Evolutionary conservation across 2,888 invertebrate genomes (phyloP).

Genomic region (Cephalotes varians): DNA sequence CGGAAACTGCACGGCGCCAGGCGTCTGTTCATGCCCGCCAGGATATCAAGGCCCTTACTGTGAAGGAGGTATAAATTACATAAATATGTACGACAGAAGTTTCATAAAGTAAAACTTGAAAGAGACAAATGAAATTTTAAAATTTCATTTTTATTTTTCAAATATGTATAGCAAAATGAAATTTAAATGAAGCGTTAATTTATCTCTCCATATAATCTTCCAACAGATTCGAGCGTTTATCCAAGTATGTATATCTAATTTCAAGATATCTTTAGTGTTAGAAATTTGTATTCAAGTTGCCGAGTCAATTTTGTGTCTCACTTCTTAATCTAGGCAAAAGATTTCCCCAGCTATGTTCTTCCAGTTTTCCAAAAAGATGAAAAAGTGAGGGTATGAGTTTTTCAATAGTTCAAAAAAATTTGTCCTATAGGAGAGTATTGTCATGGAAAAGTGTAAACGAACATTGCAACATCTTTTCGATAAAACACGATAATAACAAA

Average conservation of each 20-base stretch:
- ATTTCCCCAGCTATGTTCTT: neutral
- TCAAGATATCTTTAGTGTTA: neutral
- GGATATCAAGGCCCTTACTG: slow-evolving; percentile 96
- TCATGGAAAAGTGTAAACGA: neutral
- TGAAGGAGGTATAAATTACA: slow-evolving; percentile 91
- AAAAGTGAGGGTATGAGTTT: neutral
- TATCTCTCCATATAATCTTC: neutral
- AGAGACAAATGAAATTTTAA: neutral
- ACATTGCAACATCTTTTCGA: neutral
- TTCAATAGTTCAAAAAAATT: neutral
- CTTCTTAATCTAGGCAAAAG: neutral
- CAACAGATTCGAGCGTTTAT: neutral
- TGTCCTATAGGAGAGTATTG: neutral
- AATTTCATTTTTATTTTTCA: neutral
- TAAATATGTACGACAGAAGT: neutral
- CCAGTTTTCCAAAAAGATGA: neutral
- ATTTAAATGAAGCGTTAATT: neutral
- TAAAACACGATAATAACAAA: neutral
- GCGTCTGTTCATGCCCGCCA: slow-evolving; percentile 94
- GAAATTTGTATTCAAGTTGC: neutral
- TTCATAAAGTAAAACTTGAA: neutral
- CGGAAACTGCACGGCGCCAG: slow-evolving; percentile 96
- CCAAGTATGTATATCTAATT: neutral
- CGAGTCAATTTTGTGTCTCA: neutral
- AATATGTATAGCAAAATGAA: neutral